Base-by-base conservation (phyloP, 2,797 vertebrate genomes). In the Micropoecilia bifurca region DNA sequence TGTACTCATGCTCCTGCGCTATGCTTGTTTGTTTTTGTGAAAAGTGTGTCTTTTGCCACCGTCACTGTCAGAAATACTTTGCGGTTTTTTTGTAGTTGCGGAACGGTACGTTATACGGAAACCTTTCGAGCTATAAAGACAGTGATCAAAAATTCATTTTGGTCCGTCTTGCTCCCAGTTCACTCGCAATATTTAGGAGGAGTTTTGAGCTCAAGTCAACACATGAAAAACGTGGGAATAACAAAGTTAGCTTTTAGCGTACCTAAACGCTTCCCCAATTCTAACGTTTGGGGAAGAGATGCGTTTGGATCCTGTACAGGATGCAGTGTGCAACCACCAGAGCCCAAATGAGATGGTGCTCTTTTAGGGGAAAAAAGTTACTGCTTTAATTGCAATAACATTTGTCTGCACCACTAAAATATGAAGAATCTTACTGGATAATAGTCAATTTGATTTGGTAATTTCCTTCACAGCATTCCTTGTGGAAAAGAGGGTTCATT, bases 1-100 rank as follows among this genome's bases (percentile, higher is more conserved):
- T 79, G 48, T 85, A 89, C 91, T 90, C 76, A 75, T 90, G 87
- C 89, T 85, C 75, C 84, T 77, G 36, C 18, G 1, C 57, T 57
- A 71, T 47, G 68, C 87, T 77, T 87, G 82, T 90, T 93, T 91
- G 89, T 91, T 93, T 88, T 81, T 76, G n/a, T 61, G 75, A 89
- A 81, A 81, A 45, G 57, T 81, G 57, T 81, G 16, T 83, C 83
- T 85, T 71, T 84, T 81, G 78, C 73, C 82, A 75, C 78, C 85
- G 88, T 89, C n/a, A 68, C 74, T 87, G 75, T 83, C 76, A 80
- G 73, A 55, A 28, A 36, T 30, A 18, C 10, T 13, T 39, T 84
- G 80, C n/a, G 39, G 33, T 33, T 36, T 18, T 87, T 87, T 82
- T 75, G 53, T 48, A 73, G 45, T n/a, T 57, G 74, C 36, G 68